Conservation (phyloP, 2,113 vertebrate genomes). For the Ceyx cyanopectus region DNA sequence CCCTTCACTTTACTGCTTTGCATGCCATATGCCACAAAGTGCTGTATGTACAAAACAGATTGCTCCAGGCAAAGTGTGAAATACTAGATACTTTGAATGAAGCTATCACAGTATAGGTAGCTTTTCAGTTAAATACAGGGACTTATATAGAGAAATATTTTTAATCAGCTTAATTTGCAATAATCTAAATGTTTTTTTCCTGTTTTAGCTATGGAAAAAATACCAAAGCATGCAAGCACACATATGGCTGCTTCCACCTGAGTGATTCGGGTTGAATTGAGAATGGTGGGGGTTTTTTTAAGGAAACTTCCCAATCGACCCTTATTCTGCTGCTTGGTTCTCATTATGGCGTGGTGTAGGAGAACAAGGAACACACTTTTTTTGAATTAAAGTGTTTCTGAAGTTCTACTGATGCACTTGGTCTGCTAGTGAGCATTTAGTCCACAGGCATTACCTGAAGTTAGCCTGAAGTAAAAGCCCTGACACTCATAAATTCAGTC, state of each 20-base stretch:
- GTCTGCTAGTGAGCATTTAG: background rate
- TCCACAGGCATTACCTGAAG: background rate
- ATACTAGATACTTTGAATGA: background rate
- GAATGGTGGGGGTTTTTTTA: background rate
- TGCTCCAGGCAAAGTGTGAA: background rate
- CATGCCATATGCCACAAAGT: constrained; percentile 38
- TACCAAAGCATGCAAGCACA: too few species aligned
- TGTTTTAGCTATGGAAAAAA: background rate
- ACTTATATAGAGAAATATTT: background rate
- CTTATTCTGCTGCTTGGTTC: background rate
- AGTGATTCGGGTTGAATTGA: background rate
- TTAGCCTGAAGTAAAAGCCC: background rate
- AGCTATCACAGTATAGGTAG: background rate
- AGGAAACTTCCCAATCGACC: background rate
- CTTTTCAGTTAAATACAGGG: background rate
- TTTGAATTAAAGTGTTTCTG: background rate
- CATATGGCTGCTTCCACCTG: background rate
- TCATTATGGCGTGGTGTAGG: background rate
- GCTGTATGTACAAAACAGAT: background rate
- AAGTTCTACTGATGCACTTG: background rate
- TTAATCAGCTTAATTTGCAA: background rate
- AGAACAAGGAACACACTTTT: background rate
- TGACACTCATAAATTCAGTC: background rate
- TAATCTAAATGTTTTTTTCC: background rate
- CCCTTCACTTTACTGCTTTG: constrained; percentile 2